phyloP scores from a whole-genome alignment of 2,797 vertebrate genomes.

The Galaxias olidus region DNA sequence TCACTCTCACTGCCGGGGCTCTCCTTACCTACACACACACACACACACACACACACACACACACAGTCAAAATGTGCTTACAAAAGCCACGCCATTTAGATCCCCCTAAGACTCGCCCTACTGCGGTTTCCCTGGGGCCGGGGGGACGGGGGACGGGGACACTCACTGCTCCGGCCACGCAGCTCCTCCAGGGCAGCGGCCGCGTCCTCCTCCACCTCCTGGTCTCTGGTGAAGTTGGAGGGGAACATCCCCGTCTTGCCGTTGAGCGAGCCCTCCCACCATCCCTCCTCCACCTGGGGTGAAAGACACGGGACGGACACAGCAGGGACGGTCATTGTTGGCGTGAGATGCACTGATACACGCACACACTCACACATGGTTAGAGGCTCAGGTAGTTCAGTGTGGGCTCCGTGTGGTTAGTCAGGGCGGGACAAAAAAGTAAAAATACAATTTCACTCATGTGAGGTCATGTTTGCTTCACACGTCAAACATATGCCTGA shows the following conservation, averaged over 20 bases:
- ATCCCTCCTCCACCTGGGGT: constrained; percentile 93
- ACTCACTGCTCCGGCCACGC: constrained; percentile 88
- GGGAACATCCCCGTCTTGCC: constrained; percentile 97
- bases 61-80: background rate
- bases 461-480: no score
- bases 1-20: constrained; percentile 94
- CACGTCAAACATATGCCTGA: no score
- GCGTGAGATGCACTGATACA: background rate
- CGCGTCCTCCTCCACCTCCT: constrained; percentile 79
- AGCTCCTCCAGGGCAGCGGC: constrained; percentile 79
- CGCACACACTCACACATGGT: constrained; percentile 1
- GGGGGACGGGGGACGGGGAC: constrained; percentile 7
- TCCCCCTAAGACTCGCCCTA: no score
- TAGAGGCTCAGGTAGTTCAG: no score
- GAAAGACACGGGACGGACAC: constrained; percentile 21
- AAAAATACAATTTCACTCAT: no score
- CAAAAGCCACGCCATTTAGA: no score
- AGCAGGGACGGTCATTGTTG: no score
- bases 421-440: no score
- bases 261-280: constrained; percentile 94
- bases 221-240: constrained; percentile 95
- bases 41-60: constrained; percentile 15
- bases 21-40: constrained; percentile 74
- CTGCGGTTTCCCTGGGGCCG: no score
- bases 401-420: no score